Conservation (phyloP, 1,140 invertebrate species). For the Pogonomyrmex californicus region DNA sequence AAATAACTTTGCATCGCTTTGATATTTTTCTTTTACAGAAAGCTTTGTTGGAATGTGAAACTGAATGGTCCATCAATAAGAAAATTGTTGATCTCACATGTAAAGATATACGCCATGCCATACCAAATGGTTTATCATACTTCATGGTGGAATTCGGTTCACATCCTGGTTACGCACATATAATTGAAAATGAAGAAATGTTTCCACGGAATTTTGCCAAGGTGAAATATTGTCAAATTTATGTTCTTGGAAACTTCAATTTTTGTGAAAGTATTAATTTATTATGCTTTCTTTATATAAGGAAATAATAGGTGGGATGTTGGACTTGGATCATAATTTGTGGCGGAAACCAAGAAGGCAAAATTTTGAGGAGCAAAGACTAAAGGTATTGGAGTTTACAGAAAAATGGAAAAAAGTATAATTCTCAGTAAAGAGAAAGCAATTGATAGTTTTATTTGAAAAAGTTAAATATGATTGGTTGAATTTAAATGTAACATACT, state of each 20-base stretch:
- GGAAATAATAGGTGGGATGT: slow-evolving; percentile 98
- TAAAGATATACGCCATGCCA: slow-evolving; percentile 92
- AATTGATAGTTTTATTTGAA: background rate
- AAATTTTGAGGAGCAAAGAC: slow-evolving; percentile 90
- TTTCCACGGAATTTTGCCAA: slow-evolving; percentile 97
- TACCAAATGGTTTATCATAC: slow-evolving; percentile 98
- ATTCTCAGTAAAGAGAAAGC: slow-evolving; percentile 82
- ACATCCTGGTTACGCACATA: slow-evolving; percentile 96
- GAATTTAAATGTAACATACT: background rate
- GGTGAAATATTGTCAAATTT: slow-evolving; percentile 86
- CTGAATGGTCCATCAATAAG: slow-evolving; percentile 97
- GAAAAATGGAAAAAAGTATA: slow-evolving; percentile 89
- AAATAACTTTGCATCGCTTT: background rate
- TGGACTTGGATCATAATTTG: slow-evolving; percentile 94
- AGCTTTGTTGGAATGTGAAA: slow-evolving; percentile 97
- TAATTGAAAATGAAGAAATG: slow-evolving; percentile 96
- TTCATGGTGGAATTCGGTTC: slow-evolving; percentile 97
- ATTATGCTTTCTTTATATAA: slow-evolving; percentile 77
- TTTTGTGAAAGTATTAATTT: slow-evolving; percentile 46
- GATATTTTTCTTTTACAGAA: slow-evolving; percentile 94
- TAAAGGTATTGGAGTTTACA: slow-evolving; percentile 90
- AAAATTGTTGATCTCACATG: slow-evolving; percentile 95
- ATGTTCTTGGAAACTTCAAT: slow-evolving; percentile 24
- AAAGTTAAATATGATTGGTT: background rate
- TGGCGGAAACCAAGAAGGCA: slow-evolving; percentile 95